Percentiles rank a stretch among this genome's conserved stretches.
Evolutionary conservation across 1,140 invertebrate species (phyloP).

Genomic region (Platyura marginata): DNA sequence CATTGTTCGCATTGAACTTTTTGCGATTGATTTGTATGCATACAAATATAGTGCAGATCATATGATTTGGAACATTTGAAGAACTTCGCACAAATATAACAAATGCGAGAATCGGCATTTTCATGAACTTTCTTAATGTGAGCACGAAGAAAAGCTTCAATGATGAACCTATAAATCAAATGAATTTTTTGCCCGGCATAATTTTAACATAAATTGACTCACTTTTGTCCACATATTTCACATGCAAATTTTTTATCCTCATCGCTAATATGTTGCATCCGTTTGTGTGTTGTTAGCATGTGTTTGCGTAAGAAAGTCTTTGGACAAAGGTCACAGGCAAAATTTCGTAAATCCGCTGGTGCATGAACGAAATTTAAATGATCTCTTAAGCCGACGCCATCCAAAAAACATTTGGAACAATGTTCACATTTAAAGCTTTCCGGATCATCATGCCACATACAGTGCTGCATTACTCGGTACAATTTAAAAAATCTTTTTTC

Average conservation of each 20-base stretch:
- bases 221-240: background rate
- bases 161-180: no score
- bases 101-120: conserved; percentile 15
- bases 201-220: no score
- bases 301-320: background rate
- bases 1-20: conserved; percentile 22
- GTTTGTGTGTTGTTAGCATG: no score
- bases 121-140: conserved; percentile 15
- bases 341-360: background rate
- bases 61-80: conserved; percentile 15
- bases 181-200: no score
- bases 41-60: conserved; percentile 14
- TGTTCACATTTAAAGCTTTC: background rate
- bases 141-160: conserved; percentile 10
- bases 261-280: background rate
- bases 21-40: conserved; percentile 11
- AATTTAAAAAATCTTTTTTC: background rate
- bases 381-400: background rate
- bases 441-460: background rate
- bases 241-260: background rate
- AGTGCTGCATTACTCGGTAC: background rate
- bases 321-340: background rate
- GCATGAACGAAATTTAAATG: background rate
- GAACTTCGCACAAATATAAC: conserved; percentile 20
- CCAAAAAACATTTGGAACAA: background rate